These are phyloP conservation scores for Zosterops lateralis DNA, from an alignment of 2,113 vertebrate species.

Conservation along the genomic window DNA sequence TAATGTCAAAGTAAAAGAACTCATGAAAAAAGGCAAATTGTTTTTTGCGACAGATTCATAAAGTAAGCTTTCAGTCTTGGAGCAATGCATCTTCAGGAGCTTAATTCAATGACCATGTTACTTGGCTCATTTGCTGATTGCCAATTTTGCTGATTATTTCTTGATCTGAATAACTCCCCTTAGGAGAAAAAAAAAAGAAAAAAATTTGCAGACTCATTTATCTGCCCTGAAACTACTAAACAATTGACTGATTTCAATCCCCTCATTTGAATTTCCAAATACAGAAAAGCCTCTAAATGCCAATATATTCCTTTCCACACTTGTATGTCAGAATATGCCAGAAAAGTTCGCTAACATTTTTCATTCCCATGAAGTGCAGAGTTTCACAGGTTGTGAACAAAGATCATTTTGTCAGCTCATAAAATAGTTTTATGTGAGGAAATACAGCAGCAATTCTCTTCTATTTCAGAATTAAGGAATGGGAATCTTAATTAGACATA, in stretches of 20 bases:
- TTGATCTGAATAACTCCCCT: neutral
- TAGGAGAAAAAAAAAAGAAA: neutral
- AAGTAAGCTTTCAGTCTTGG: neutral
- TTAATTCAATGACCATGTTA: neutral
- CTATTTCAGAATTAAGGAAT: slow-evolving; percentile 19
- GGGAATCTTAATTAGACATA: slow-evolving; percentile 38
- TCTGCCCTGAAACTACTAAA: neutral
- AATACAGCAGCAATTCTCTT: slow-evolving; percentile 3
- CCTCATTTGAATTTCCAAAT: slow-evolving; percentile 34
- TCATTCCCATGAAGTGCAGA: neutral
- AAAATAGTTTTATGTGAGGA: slow-evolving; percentile 25
- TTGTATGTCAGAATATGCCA: neutral
- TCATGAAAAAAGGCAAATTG: neutral
- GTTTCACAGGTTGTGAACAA: slow-evolving; percentile 22
- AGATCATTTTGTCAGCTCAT: slow-evolving; percentile 12
- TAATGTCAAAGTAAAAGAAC: neutral
- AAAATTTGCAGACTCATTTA: neutral
- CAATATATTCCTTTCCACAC: neutral
- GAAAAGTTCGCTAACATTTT: slow-evolving; percentile 10
- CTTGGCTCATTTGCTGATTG: slow-evolving; percentile 10
- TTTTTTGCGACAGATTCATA: neutral
- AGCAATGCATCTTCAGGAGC: neutral
- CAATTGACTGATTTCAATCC: neutral
- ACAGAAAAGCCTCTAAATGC: neutral
- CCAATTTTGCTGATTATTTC: slow-evolving; percentile 6